Conservation (phyloP, 2,797 vertebrate genomes). For the Argyrosomus regius region DNA sequence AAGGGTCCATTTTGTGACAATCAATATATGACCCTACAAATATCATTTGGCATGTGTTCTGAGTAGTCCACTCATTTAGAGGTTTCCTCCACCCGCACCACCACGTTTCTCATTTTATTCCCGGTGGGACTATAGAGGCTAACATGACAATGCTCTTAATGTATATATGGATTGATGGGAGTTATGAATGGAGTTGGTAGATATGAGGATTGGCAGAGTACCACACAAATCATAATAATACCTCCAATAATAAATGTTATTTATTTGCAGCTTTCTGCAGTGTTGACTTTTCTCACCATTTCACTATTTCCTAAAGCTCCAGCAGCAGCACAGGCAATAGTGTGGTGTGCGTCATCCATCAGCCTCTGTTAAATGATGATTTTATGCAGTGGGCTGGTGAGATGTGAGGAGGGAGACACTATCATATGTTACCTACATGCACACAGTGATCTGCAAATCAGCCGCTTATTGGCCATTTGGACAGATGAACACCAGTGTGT, state of each 20-base stretch:
- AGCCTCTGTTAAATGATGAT: slow-evolving; percentile 66
- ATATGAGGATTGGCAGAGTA: slow-evolving; percentile 21
- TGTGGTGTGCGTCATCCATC: slow-evolving; percentile 49
- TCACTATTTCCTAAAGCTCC: slow-evolving; percentile 37
- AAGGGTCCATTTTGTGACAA: slow-evolving; percentile 82
- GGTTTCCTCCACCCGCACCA: slow-evolving; percentile 42
- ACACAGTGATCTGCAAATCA: slow-evolving; percentile 57
- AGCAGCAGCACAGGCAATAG: slow-evolving; percentile 29
- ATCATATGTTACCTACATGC: slow-evolving; percentile 70
- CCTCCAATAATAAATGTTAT: slow-evolving; percentile 52
- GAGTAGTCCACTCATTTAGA: slow-evolving; percentile 59
- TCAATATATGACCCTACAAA: slow-evolving; percentile 87
- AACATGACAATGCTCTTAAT: slow-evolving; percentile 68
- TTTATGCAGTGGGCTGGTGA: slow-evolving; percentile 77
- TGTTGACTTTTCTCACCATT: slow-evolving; percentile 59
- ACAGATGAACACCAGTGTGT: slow-evolving; percentile 44
- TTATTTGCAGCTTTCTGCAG: slow-evolving; percentile 61
- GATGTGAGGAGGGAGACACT: slow-evolving; percentile 69
- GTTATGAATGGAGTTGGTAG: slow-evolving; percentile 30
- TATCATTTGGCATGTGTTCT: slow-evolving; percentile 81
- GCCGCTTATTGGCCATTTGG: slow-evolving; percentile 65
- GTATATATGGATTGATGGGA: slow-evolving; percentile 68
- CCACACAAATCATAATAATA: slow-evolving; percentile 43
- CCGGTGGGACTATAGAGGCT: slow-evolving; percentile 66
- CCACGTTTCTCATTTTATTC: slow-evolving; percentile 50